Conservation (phyloP, 2,113 vertebrate species). For the Lynx canadensis region DNA sequence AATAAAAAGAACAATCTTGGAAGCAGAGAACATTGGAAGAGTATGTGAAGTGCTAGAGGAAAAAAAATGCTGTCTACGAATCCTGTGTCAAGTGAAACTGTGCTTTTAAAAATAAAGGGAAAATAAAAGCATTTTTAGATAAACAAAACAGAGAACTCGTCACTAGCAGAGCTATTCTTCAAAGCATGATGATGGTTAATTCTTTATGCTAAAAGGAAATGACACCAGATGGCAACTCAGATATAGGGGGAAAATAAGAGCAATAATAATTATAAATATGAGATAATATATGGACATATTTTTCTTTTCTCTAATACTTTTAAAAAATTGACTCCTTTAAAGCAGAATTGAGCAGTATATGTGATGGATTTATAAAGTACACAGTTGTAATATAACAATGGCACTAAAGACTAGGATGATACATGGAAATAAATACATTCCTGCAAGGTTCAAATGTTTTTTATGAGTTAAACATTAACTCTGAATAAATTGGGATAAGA, state of each 20-base stretch:
- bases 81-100: background rate
- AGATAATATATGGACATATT: background rate
- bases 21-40: background rate
- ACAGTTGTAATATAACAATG: background rate
- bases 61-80: background rate
- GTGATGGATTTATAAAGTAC: background rate
- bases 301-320: background rate
- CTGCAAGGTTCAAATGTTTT: background rate
- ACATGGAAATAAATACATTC: background rate
- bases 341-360: background rate
- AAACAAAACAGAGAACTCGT: background rate
- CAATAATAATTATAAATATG: background rate
- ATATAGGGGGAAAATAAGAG: background rate
- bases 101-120: background rate
- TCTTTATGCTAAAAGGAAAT: background rate
- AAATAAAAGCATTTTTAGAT: conserved; percentile 6
- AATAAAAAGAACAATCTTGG: too few relatives aligned
- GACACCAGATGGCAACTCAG: background rate
- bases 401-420: background rate
- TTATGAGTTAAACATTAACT: background rate
- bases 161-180: background rate
- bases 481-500: conserved; percentile 5
- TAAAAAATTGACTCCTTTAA: background rate
- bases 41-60: background rate
- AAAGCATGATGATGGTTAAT: background rate